phyloP scores from a whole-genome alignment of 2,888 invertebrate species.

The Blera fallax region DNA sequence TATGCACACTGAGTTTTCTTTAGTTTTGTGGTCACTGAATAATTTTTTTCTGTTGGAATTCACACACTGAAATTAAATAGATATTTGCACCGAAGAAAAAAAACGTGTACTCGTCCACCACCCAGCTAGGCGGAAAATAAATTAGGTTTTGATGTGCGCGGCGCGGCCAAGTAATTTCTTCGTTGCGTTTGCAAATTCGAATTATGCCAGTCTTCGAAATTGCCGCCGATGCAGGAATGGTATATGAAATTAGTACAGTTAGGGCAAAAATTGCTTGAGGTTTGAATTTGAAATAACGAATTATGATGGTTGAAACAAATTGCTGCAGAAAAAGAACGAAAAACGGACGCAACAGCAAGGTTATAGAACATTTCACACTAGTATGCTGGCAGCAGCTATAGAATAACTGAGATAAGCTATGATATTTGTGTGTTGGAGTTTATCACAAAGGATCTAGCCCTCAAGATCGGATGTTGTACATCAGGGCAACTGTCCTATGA shows the following conservation, averaged over 20 bases:
- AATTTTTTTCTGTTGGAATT: not conserved
- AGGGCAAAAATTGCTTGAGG: not conserved
- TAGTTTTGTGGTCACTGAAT: constrained; percentile 23
- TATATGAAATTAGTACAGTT: not conserved
- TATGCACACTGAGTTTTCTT: constrained; percentile 50
- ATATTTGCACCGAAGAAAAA: constrained; percentile 34
- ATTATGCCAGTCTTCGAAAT: constrained; percentile 37
- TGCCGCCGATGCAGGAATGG: constrained; percentile 25
- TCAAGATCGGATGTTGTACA: no score
- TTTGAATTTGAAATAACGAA: not conserved
- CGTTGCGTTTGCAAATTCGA: constrained; percentile 61
- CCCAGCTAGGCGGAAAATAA: constrained; percentile 68
- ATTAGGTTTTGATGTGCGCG: constrained; percentile 26
- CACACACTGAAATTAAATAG: constrained; percentile 34
- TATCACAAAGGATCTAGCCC: no score
- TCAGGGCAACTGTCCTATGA: no score
- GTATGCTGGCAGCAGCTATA: no score
- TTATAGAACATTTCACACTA: no score
- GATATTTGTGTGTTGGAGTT: no score
- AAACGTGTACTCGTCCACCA: constrained; percentile 62
- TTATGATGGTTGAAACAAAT: no score
- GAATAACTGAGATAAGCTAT: no score
- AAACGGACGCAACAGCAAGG: no score
- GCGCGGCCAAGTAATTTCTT: constrained; percentile 10
- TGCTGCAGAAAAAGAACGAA: no score